Percentiles rank a stretch among this genome's conserved stretches.
Evolutionary conservation across 2,797 vertebrate species (phyloP).

Genomic region (Falco peregrinus): DNA sequence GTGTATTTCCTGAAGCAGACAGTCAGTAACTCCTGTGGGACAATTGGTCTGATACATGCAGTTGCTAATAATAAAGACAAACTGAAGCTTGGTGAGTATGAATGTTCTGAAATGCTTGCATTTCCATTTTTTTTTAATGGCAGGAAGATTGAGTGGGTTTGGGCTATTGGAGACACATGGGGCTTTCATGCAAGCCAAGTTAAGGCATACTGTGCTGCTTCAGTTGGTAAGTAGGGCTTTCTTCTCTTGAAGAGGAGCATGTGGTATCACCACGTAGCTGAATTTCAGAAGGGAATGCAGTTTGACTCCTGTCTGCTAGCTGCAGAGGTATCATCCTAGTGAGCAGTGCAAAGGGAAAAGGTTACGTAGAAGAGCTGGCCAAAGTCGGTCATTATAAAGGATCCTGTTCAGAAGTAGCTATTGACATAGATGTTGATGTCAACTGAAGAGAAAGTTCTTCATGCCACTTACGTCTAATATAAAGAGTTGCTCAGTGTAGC

Average conservation of each 20-base stretch:
- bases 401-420: not conserved
- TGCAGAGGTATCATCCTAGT: not conserved
- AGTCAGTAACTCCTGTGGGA: conserved; percentile 91
- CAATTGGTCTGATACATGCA: conserved; percentile 92
- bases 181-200: not conserved
- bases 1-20: conserved; percentile 96
- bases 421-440: not conserved
- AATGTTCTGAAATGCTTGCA: not conserved
- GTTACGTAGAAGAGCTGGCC: not conserved
- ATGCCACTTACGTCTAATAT: not conserved
- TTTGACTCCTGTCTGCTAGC: not conserved
- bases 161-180: not conserved
- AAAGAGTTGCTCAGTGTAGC: not conserved
- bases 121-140: not conserved
- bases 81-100: conserved; percentile 86
- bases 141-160: not conserved
- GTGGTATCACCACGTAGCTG: not conserved
- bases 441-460: not conserved
- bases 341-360: not conserved
- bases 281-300: not conserved
- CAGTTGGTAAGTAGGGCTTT: not conserved
- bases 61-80: conserved; percentile 92
- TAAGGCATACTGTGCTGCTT: not conserved
- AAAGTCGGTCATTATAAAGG: not conserved
- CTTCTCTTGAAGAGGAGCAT: not conserved